Base-by-base conservation (phyloP, 2,113 vertebrate species). In the Perognathus longimembris region DNA sequence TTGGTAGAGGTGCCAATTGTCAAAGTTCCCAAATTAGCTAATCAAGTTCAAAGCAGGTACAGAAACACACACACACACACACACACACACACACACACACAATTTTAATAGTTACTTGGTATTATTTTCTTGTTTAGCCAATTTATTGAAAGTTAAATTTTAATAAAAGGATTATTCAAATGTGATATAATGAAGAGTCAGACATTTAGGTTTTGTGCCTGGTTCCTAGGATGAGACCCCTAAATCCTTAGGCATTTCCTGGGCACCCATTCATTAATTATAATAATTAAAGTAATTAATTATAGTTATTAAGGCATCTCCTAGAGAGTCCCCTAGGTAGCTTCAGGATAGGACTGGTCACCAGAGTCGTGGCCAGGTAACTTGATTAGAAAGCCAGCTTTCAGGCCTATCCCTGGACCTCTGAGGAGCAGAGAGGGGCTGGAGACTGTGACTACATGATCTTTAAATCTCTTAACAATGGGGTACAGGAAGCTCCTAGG, bases 41-140 rank as follows among this genome's bases (percentile, higher is more conserved):
- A 63, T 76, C 32, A 74, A 85, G 28, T 61, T 88, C 24, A 71
- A 73, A 90, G 70, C 14, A 64, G 9, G 66, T 93, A 77, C 32
- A 77, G 26, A 78, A 94, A 61, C 38, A 76, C 4, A 54, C 17
- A 54, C 2, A 54, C 15, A 54, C 15, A 54, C 15, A 54, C 15
- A 54, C 11, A 54, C 50, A 54, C 50, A 45, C 45, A 45, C 45
- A 45, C 45, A 86, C 3, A 78, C 34, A 94, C 26, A 79, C 32
- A 76, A 71, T 81, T 90, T 92, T 78, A 63, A 85, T 9, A 22
- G n/a, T 34, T 30, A 89, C 32, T 71, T 10, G 20, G 38, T 36
- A 75, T 71, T 66, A 74, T 38, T 80, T 92, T 45, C 50, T 83
- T 40, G 4, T 80, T 94, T 81, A 82, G 57, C 75, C 11, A 64